Percentiles rank a stretch among this genome's conserved stretches.
These are phyloP conservation scores for Dasysyrphus tricinctus DNA, from an alignment of 2,888 invertebrate species.

Conservation along the genomic window DNA sequence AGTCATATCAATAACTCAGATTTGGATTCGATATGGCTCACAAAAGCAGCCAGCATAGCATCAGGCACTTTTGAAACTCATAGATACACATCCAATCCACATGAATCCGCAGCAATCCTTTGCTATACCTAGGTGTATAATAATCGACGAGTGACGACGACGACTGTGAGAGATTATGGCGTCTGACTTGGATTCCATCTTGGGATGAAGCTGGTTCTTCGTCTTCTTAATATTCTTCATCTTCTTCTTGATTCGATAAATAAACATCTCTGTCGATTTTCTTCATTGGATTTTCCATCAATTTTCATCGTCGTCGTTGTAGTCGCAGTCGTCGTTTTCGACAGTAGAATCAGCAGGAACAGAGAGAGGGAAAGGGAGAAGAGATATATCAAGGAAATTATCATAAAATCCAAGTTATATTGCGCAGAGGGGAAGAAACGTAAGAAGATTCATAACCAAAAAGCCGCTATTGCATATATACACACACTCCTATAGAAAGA, in stretches of 20 bases:
- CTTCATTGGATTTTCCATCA: slow-evolving; percentile 75
- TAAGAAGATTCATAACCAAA: slow-evolving; percentile 72
- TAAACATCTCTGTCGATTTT: slow-evolving; percentile 75
- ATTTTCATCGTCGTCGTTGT: slow-evolving; percentile 59
- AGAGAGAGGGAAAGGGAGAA: background rate
- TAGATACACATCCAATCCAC: slow-evolving; percentile 8
- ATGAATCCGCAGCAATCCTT: slow-evolving; percentile 34
- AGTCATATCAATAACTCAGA: slow-evolving; percentile 75
- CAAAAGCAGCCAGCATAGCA: slow-evolving; percentile 1
- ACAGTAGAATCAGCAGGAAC: background rate
- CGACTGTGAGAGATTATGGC: slow-evolving; percentile 72
- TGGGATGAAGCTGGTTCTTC: slow-evolving; percentile 5
- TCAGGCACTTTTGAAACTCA: slow-evolving; percentile 44
- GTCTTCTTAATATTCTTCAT: slow-evolving; percentile 25
- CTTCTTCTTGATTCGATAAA: slow-evolving; percentile 68
- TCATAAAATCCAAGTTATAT: slow-evolving; percentile 73
- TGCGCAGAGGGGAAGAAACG: slow-evolving; percentile 14
- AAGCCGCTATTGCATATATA: slow-evolving; percentile 43
- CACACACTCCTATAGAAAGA: background rate
- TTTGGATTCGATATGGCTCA: slow-evolving; percentile 69
- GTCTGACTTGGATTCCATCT: slow-evolving; percentile 64
- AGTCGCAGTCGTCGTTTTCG: slow-evolving; percentile 1
- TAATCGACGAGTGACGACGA: slow-evolving; percentile 21
- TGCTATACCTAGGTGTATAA: slow-evolving; percentile 9
- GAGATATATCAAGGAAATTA: slow-evolving; percentile 70